Percentiles rank a stretch among this genome's conserved stretches.
phyloP scores from a whole-genome alignment of 2,797 vertebrate genomes.

The Coluber constrictor region DNA sequence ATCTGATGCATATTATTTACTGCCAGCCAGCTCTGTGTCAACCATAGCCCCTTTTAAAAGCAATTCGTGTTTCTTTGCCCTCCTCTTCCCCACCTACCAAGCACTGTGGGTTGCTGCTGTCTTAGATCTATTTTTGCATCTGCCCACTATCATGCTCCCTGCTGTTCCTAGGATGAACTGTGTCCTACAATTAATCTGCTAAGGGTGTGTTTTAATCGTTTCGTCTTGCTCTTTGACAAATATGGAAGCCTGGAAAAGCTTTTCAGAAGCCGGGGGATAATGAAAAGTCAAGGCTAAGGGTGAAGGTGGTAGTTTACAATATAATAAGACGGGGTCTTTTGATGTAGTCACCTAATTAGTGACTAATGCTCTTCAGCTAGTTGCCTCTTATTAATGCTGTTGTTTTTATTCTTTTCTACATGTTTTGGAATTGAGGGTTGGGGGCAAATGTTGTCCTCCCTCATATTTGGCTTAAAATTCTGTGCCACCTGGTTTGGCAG shows the following conservation, averaged over 20 bases:
- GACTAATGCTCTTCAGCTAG: not conserved
- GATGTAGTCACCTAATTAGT: not conserved
- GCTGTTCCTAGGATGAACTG: not conserved
- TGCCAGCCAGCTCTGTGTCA: not conserved
- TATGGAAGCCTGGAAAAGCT: not conserved
- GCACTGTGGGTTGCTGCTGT: not conserved
- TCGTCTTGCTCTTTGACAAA: not conserved
- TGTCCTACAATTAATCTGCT: not conserved
- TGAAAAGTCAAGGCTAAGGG: not conserved
- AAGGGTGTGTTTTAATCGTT: not conserved
- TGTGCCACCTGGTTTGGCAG: not conserved
- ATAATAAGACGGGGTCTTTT: not conserved
- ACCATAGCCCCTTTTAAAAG: not conserved
- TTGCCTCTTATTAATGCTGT: not conserved
- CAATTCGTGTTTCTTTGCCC: fast-evolving
- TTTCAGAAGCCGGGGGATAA: not conserved
- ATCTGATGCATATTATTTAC: constrained; percentile 34
- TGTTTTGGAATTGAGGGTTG: not conserved
- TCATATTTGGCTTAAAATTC: not conserved
- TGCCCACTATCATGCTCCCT: not conserved
- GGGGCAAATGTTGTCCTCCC: not conserved
- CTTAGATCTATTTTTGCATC: not conserved
- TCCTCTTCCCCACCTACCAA: not conserved
- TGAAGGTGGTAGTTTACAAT: not conserved
- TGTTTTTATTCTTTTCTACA: not conserved